Percentiles rank a stretch among this genome's conserved stretches.
Conservation (phyloP, 2,797 vertebrate species). For the Melanotaenia parkinsoni region DNA sequence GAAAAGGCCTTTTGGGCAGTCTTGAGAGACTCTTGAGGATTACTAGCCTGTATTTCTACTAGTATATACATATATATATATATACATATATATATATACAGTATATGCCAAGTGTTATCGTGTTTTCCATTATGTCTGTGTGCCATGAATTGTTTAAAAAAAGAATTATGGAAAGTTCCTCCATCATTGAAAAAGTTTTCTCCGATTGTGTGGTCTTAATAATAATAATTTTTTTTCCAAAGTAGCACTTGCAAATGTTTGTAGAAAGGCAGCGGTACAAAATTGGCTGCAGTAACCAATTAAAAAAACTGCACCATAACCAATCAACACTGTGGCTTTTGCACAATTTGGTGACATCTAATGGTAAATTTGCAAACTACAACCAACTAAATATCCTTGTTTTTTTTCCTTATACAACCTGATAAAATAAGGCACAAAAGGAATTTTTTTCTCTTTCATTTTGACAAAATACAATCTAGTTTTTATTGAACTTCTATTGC, state of each 20-base stretch:
- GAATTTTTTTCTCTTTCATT: neutral
- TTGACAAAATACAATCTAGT: constrained; percentile 77
- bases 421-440: neutral
- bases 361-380: neutral
- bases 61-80: too few relatives aligned
- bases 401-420: neutral
- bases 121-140: too few relatives aligned
- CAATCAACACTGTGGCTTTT: neutral
- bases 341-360: neutral
- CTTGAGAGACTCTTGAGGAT: too few relatives aligned
- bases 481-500: constrained; percentile 73
- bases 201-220: neutral
- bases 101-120: too few relatives aligned
- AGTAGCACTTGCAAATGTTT: neutral
- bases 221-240: neutral
- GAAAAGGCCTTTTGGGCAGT: too few relatives aligned
- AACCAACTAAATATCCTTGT: neutral
- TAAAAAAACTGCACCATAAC: neutral
- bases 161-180: too few relatives aligned
- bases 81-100: too few relatives aligned
- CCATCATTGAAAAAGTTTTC: neutral
- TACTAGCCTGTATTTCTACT: too few relatives aligned
- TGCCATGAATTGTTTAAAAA: too few relatives aligned
- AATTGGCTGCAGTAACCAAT: too few relatives aligned
- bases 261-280: neutral